Evolutionary conservation across 2,888 invertebrate genomes (phyloP), one percentile per base, ranked within the genome.

Genomic region (Achlya flavicornis): DNA sequence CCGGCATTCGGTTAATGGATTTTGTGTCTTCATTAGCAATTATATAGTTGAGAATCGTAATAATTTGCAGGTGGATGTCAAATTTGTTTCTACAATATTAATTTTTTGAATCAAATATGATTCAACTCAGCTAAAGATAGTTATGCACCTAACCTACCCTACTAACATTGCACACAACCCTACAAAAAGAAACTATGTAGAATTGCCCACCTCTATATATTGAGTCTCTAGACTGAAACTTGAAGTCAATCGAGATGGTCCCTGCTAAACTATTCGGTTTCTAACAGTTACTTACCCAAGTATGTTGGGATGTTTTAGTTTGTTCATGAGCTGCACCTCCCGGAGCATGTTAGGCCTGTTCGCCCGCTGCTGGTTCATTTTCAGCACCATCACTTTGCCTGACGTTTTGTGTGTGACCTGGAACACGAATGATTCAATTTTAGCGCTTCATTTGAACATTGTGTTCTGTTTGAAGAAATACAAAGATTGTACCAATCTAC

Each of bases 311-410:
- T 99, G 98, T 83, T 97, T 97, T 74, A 99, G 95, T 85, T 97
- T 96, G 94, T 99, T 99, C 97, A 99, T 98, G 80, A 99, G 96
- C 94, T 99, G 98, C 74, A 98, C 98, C 94, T 99, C 99, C 85
- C 98, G 97, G 81, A 99, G 95, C 97, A 99, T 99, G 94, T 98
- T 98, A 78, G 98, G 97, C 83, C 98, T 95, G 94, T 99, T 98
- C 79, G 98, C 98, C 71, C 97, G 96, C 86, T 98, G 96, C 91
- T 98, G 96, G 95, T 99, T 98, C 97, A 98, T 98, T 94, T 99
- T 99, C 84, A 99, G 96, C 90, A 98, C 99, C 98, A 99, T 99
- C 85, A 98, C 97, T 88, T 98, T 96, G 79, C 97, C 97, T 64
- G 98, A 98, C 76, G 97, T 96, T 88, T 97, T 96, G 94, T 99